Base-by-base conservation (phyloP, 2,113 vertebrate species). In the Myotis davidii region DNA sequence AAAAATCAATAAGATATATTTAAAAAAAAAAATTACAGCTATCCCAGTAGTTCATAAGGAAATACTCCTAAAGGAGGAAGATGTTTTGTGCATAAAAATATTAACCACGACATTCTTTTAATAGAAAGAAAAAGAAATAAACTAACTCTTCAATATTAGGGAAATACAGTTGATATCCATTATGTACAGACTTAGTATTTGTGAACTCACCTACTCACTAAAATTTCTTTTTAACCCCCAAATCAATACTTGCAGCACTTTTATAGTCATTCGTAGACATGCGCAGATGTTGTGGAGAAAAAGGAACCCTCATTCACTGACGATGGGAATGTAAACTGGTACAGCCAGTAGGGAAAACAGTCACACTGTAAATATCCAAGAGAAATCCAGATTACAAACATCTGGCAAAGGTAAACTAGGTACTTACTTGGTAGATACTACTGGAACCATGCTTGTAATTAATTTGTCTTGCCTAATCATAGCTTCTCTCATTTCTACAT, bases 181-280 rank as follows among this genome's bases (percentile, higher is more conserved):
- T 77, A 65, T 45, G 65, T 77, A 54, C 16, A 65, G 32, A 87
- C 48, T 73, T 29, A 21, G 2, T 79, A 79, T 89, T 85, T 89
- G 48, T 21, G 84, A 95, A 94, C 48, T 81, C 65, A 77, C n/a
- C 65, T 88, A 74, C 37, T 74, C 74, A 29, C 17, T 91, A 85
- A 85, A 69, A 61, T 64, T 56, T 91, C 13, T 89, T 93, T 73
- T 88, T 81, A 50, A 76, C 56, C 25, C 14, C 69, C 23, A 85
- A 81, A 69, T 76, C 17, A 70, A 25, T 65, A 48, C 2, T 54
- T 6, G 25, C 45, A 29, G 16, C 76, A 20, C n/a, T 64, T 92
- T 93, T 76, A 34, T 9, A 18, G 21, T 54, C 39, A 17, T 50
- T 85, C 6, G 3, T 29, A 67, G 73, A 59, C 34, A 82, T 50